Evolutionary conservation across 2,113 vertebrate genomes (phyloP).

Genomic region (Papio anubis): DNA sequence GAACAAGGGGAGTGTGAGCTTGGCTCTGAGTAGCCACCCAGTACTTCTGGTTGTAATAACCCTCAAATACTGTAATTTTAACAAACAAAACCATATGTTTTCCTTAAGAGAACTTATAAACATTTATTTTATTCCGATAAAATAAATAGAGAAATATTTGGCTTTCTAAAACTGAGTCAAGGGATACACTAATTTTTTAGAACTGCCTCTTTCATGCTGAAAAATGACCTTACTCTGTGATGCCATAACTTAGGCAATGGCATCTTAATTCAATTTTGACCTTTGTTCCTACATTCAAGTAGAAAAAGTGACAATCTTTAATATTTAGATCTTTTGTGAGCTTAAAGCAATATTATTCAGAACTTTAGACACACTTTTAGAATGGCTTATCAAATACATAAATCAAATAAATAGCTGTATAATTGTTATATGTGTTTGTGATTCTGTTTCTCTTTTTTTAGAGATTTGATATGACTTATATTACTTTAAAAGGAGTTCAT

Average conservation of each 20-base stretch:
- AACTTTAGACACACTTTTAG: background rate
- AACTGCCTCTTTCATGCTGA: background rate
- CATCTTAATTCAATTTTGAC: background rate
- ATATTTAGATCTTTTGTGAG: background rate
- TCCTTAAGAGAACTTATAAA: background rate
- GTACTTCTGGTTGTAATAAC: background rate
- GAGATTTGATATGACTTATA: background rate
- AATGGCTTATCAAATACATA: background rate
- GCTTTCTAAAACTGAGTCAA: background rate
- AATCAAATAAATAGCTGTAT: background rate
- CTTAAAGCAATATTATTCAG: background rate
- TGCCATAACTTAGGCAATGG: background rate
- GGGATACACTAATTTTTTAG: background rate
- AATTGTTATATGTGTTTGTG: background rate
- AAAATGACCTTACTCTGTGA: background rate
- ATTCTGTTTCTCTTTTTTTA: background rate
- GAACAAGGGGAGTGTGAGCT: background rate
- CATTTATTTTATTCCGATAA: background rate
- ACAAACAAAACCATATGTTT: background rate
- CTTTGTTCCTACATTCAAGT: background rate
- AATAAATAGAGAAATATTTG: background rate
- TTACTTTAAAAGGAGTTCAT: background rate
- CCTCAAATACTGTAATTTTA: background rate
- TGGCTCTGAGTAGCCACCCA: background rate
- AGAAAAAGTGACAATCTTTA: background rate